A percentile compares a stretch with the other conserved stretches of the same genome.
phyloP scores from a whole-genome alignment of 2,888 invertebrate genomes.

The Amphipyra berbera region DNA sequence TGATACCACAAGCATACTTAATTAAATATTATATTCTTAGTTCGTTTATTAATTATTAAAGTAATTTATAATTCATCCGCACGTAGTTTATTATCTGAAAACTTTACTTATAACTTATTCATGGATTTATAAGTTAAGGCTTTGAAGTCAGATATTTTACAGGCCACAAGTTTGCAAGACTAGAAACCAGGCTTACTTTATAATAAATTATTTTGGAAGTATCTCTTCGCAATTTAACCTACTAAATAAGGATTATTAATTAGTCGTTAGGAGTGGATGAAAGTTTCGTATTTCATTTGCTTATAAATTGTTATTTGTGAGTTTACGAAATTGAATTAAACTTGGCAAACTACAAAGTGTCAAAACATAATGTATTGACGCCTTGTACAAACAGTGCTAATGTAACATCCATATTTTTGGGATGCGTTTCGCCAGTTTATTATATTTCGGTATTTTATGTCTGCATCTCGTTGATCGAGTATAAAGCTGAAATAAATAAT shows the following conservation, averaged over 20 bases:
- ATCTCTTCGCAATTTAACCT: not conserved
- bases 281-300: not conserved
- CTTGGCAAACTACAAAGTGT: too few relatives aligned
- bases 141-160: constrained; percentile 9
- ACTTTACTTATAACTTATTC: constrained; percentile 16
- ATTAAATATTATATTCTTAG: not conserved
- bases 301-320: not conserved
- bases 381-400: too few relatives aligned
- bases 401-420: too few relatives aligned
- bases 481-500: too few relatives aligned
- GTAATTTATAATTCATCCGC: constrained; percentile 7
- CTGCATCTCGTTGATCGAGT: too few relatives aligned
- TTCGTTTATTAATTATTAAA: constrained; percentile 13
- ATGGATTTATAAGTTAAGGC: constrained; percentile 7
- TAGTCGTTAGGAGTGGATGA: not conserved
- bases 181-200: not conserved
- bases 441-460: too few relatives aligned
- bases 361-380: too few relatives aligned
- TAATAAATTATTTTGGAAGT: constrained; percentile 10
- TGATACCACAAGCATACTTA: too few relatives aligned
- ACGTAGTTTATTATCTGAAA: constrained; percentile 9
- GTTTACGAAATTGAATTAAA: too few relatives aligned
- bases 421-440: too few relatives aligned
- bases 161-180: constrained; percentile 5
- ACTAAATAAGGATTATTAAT: constrained; percentile 6